Evolutionary conservation across 2,888 invertebrate genomes (phyloP).

Genomic region (Trachelus tabidus): DNA sequence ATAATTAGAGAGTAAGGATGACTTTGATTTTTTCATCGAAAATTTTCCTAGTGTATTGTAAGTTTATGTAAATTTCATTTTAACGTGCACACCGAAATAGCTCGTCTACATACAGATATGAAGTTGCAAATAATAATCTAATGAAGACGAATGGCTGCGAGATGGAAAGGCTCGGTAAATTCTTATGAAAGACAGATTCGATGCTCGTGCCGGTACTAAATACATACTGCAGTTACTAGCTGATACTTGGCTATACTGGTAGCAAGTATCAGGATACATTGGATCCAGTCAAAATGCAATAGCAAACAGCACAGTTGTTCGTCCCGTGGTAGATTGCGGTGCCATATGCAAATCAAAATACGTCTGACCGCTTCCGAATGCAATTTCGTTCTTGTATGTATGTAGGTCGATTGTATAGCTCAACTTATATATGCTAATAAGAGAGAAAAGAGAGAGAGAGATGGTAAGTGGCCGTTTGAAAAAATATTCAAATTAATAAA

Average conservation of each 20-base stretch:
- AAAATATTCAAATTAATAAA: neutral
- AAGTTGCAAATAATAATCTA: neutral
- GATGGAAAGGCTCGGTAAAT: neutral
- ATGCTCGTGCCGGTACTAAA: neutral
- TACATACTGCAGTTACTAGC: neutral
- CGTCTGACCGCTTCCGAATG: conserved; percentile 30
- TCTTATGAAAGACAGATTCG: neutral
- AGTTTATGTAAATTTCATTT: neutral
- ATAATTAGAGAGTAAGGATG: neutral
- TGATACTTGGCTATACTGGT: neutral
- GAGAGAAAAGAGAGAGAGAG: neutral
- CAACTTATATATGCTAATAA: neutral
- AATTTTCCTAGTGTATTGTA: neutral
- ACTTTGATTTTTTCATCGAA: neutral
- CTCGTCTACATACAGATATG: neutral
- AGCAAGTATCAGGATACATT: neutral
- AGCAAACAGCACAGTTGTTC: conserved; percentile 32
- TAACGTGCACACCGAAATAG: neutral
- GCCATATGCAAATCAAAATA: conserved; percentile 44
- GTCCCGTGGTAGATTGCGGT: conserved; percentile 38
- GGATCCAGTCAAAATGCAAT: conserved; percentile 7
- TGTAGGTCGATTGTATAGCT: neutral
- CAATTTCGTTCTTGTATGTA: conserved; percentile 26
- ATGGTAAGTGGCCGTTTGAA: neutral
- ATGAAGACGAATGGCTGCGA: neutral